Conservation (phyloP, 1,140 invertebrate species). For the Heliconius eleuchia region DNA sequence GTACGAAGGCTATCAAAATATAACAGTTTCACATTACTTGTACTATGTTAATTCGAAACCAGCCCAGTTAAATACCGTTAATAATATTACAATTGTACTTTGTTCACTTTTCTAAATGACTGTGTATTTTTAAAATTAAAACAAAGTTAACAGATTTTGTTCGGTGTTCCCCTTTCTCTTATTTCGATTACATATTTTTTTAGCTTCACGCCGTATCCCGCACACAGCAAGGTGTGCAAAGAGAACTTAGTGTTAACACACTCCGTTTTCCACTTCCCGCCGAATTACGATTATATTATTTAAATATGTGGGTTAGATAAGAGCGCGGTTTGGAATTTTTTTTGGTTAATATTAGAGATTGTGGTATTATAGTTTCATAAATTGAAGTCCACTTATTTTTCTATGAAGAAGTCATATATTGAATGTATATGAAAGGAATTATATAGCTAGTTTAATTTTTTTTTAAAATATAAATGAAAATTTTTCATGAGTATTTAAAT, state of each 20-base stretch:
- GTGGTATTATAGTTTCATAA: neutral
- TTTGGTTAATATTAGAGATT: too few species aligned
- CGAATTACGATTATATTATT: neutral
- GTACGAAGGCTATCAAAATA: neutral
- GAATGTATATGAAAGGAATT: too few species aligned
- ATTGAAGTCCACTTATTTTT: neutral
- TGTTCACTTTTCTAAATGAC: neutral
- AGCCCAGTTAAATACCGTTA: conserved; percentile 3
- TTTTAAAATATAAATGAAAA: too few species aligned
- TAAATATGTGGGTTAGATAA: neutral
- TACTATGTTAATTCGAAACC: conserved; percentile 1
- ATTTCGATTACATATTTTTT: too few species aligned
- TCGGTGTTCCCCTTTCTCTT: neutral
- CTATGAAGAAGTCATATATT: too few species aligned
- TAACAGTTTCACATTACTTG: conserved; percentile 4
- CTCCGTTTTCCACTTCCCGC: too few species aligned
- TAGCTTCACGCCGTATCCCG: too few species aligned
- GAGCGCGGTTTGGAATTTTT: neutral
- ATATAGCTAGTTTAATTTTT: too few species aligned
- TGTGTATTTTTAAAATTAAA: conserved; percentile 1
- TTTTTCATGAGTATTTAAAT: too few species aligned
- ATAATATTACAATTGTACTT: neutral
- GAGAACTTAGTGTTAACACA: too few species aligned
- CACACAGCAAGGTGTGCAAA: too few species aligned
- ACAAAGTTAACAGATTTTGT: conserved; percentile 1